Evolutionary conservation across 2,888 invertebrate genomes (phyloP).

Genomic region (Falcaria lacertinaria): DNA sequence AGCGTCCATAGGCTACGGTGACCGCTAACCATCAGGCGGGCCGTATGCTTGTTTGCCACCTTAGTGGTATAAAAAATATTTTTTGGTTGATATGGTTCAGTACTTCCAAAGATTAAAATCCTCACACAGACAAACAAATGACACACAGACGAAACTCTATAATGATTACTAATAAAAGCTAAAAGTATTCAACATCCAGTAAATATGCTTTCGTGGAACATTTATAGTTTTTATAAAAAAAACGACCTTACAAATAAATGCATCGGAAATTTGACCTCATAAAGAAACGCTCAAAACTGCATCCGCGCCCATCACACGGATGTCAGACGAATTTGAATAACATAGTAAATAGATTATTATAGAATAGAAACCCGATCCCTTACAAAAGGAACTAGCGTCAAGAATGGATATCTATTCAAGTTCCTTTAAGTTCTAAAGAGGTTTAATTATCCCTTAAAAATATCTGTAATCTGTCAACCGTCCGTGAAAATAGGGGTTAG

Average conservation of each 20-base stretch:
- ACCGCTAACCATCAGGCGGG: too few species aligned
- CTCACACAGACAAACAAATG: too few species aligned
- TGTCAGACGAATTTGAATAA: conserved; percentile 34
- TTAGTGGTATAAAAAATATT: too few species aligned
- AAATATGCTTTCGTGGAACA: too few species aligned
- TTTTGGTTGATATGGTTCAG: too few species aligned
- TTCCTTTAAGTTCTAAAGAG: conserved; percentile 19
- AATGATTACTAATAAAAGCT: too few species aligned
- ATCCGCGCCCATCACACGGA: conserved; percentile 34
- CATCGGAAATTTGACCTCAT: conserved; percentile 4
- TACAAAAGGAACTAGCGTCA: conserved; percentile 22
- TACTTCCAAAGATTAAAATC: too few species aligned
- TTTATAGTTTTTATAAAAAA: too few species aligned
- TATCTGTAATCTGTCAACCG: conserved; percentile 27
- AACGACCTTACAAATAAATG: background rate
- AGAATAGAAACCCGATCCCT: conserved; percentile 42
- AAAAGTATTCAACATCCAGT: too few species aligned
- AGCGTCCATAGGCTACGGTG: too few species aligned
- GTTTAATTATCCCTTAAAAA: conserved; percentile 16
- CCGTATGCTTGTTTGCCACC: too few species aligned
- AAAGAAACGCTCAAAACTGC: conserved; percentile 9
- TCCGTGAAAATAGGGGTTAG: conserved; percentile 19
- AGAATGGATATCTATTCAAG: conserved; percentile 15
- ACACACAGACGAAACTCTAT: too few species aligned
- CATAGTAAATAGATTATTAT: conserved; percentile 31